Evolutionary conservation across 2,888 invertebrate genomes (phyloP).

Genomic region (Polylopha cassiicola): DNA sequence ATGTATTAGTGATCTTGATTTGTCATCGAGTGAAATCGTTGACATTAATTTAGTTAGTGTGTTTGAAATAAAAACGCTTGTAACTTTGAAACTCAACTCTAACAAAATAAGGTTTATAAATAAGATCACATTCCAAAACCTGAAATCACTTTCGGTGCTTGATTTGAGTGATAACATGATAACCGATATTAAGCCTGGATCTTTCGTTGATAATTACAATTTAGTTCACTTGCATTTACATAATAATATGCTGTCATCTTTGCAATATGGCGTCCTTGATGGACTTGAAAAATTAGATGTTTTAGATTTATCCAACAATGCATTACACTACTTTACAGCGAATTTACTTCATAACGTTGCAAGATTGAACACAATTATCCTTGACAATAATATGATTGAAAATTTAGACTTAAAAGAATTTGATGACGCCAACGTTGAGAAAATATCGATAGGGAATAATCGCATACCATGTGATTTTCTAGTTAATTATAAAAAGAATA

Average conservation of each 20-base stretch:
- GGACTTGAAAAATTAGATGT: conserved; percentile 9
- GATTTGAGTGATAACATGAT: conserved; percentile 16
- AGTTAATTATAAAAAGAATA: conserved; percentile 4
- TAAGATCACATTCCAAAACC: conserved; percentile 11
- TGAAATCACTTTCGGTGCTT: conserved; percentile 6
- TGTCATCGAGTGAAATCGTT: conserved; percentile 9
- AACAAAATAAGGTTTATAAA: conserved; percentile 13
- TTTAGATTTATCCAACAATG: conserved; percentile 10
- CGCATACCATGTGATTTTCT: conserved; percentile 6
- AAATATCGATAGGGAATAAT: conserved; percentile 12
- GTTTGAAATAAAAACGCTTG: conserved; percentile 1
- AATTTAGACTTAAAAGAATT: conserved; percentile 8
- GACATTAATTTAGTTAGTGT: conserved; percentile 5
- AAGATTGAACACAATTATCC: background rate
- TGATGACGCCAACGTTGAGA: background rate
- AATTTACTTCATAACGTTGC: conserved; percentile 10
- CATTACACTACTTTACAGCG: conserved; percentile 8
- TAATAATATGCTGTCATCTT: conserved; percentile 8
- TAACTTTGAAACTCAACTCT: conserved; percentile 5
- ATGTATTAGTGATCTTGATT: conserved; percentile 1
- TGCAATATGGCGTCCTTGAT: conserved; percentile 13
- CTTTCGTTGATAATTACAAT: conserved; percentile 6
- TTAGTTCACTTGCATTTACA: conserved; percentile 8
- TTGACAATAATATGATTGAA: conserved; percentile 13
- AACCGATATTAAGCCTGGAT: conserved; percentile 12